Conservation (phyloP, 1,140 invertebrate genomes). For the Macrocentrus cingulum region DNA sequence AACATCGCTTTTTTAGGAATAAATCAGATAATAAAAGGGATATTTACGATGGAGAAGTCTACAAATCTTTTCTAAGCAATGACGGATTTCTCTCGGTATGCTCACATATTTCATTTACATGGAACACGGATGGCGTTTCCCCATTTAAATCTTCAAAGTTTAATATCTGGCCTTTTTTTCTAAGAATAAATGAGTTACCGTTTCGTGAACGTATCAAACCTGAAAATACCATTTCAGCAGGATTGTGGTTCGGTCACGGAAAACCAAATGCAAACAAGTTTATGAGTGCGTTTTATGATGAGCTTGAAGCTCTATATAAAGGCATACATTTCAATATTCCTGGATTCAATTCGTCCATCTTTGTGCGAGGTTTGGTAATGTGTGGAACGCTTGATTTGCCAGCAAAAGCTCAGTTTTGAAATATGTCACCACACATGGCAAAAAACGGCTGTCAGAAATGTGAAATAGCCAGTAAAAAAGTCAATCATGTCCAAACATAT, state of each 20-base stretch:
- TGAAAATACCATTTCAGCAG: slow-evolving; percentile 20
- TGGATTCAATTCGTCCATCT: background rate
- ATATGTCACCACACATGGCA: background rate
- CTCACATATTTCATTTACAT: slow-evolving; percentile 19
- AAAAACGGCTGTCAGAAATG: background rate
- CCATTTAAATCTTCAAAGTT: slow-evolving; percentile 23
- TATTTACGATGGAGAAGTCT: slow-evolving; percentile 14
- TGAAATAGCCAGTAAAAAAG: background rate
- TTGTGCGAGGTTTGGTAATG: background rate
- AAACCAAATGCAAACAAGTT: slow-evolving; percentile 1
- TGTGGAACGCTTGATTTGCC: too few relatives aligned
- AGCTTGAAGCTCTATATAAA: background rate
- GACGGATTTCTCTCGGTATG: background rate
- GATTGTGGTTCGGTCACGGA: slow-evolving; percentile 25
- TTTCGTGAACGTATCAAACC: slow-evolving; percentile 1
- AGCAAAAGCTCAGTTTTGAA: too few relatives aligned
- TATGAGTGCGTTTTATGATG: background rate
- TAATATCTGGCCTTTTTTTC: slow-evolving; percentile 21
- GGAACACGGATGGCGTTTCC: slow-evolving; percentile 20
- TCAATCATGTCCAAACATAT: background rate
- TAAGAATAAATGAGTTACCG: slow-evolving; percentile 21
- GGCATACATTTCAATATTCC: slow-evolving; percentile 7
- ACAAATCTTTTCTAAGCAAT: background rate
- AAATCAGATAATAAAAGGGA: too few relatives aligned
- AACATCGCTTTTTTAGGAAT: too few relatives aligned